Percentiles rank a stretch among this genome's conserved stretches.
Conservation (phyloP, 1,140 invertebrate species). For the Dendrolimus punctatus region DNA sequence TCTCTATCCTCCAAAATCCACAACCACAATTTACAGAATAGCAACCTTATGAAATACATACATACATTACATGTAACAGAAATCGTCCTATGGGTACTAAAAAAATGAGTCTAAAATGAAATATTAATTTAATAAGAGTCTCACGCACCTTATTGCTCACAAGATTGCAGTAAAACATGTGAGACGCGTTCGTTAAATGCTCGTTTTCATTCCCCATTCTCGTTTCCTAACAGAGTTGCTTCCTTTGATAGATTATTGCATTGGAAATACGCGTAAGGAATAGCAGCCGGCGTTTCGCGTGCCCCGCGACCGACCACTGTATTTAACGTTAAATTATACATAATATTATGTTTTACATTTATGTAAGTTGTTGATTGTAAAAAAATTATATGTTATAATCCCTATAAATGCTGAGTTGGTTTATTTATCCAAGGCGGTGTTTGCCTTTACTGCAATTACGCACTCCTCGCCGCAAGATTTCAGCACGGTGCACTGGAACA, state of each 20-base stretch:
- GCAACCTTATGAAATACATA: no score
- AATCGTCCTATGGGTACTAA: no score
- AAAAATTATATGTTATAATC: conserved; percentile 67
- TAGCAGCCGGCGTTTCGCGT: conserved; percentile 8
- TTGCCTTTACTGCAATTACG: conserved; percentile 94
- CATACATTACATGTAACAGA: no score
- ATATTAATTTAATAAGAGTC: no score
- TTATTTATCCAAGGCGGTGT: conserved; percentile 95
- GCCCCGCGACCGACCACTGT: conserved; percentile 37
- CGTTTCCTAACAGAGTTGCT: no score
- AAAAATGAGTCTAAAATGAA: no score
- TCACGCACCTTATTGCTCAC: no score
- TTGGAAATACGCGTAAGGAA: neutral
- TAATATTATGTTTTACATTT: conserved; percentile 72
- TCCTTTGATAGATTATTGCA: neutral
- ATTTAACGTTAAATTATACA: conserved; percentile 69
- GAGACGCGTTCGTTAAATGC: no score
- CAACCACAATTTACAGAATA: no score
- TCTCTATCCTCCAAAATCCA: no score
- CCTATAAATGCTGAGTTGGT: conserved; percentile 65
- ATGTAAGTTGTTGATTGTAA: conserved; percentile 70
- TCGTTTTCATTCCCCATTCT: no score
- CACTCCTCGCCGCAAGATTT: conserved; percentile 94
- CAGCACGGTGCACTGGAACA: conserved; percentile 88
- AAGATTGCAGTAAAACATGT: no score